Evolutionary conservation across 2,797 vertebrate genomes (phyloP).

Genomic region (Xiphorhynchus erythropygius): DNA sequence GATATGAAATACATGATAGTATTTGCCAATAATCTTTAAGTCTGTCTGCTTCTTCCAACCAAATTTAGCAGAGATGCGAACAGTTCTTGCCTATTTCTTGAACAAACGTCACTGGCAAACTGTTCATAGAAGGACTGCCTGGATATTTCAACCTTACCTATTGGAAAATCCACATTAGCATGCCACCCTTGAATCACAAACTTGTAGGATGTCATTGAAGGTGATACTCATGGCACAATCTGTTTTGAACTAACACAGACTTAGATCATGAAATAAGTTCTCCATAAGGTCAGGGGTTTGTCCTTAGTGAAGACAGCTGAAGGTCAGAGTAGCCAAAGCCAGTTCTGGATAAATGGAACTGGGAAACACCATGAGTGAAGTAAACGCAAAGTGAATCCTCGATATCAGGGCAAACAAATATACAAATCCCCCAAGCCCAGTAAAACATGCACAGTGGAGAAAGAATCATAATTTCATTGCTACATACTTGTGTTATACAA

Average conservation of each 20-base stretch:
- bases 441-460: neutral
- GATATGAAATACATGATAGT: neutral
- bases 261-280: neutral
- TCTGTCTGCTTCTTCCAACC: neutral
- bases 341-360: neutral
- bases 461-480: neutral
- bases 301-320: neutral
- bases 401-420: neutral
- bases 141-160: neutral
- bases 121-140: neutral
- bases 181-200: neutral
- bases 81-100: neutral
- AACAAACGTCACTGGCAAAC: neutral
- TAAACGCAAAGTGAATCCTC: neutral
- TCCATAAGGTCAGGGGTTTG: neutral
- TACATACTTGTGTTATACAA: neutral
- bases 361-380: neutral
- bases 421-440: fast-evolving
- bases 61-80: neutral
- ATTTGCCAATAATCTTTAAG: neutral
- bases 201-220: neutral
- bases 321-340: neutral
- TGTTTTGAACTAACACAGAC: neutral
- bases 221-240: neutral
- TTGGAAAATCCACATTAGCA: neutral